Conservation (phyloP, 2,797 vertebrate species). For the Ceryle rudis region DNA sequence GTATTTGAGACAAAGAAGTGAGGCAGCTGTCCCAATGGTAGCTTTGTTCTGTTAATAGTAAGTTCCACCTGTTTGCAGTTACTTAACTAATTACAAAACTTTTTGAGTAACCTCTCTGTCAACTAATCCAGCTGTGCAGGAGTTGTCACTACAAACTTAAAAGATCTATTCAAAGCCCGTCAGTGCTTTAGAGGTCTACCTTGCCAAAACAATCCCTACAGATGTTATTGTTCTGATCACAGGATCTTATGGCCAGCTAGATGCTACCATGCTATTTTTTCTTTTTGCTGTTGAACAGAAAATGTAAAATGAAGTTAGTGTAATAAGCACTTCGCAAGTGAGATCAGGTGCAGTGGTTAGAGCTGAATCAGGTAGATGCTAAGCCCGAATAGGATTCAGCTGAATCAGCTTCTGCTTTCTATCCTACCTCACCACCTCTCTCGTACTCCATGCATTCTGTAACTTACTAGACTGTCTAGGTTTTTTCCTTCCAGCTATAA, state of each 20-base stretch:
- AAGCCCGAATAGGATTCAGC: background rate
- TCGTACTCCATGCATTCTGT: fast-evolving
- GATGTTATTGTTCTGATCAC: background rate
- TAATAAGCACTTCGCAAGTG: background rate
- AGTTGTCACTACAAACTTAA: background rate
- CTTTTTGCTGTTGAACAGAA: background rate
- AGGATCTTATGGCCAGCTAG: background rate
- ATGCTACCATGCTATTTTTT: background rate
- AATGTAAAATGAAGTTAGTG: background rate
- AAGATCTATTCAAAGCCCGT: background rate
- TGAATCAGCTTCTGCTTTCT: background rate
- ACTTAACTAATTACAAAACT: background rate
- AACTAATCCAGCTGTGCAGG: background rate
- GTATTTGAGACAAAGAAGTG: background rate
- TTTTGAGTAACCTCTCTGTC: background rate
- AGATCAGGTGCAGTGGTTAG: background rate
- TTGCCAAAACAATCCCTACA: background rate
- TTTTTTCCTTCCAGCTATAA: background rate
- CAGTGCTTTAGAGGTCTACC: background rate
- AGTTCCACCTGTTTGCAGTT: background rate
- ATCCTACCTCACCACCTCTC: background rate
- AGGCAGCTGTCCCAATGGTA: background rate
- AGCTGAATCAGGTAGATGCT: constrained; percentile 2
- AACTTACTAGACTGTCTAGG: background rate
- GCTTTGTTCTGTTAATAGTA: background rate